phyloP scores from a whole-genome alignment of 2,113 vertebrate genomes.

The Ictidomys tridecemlineatus region DNA sequence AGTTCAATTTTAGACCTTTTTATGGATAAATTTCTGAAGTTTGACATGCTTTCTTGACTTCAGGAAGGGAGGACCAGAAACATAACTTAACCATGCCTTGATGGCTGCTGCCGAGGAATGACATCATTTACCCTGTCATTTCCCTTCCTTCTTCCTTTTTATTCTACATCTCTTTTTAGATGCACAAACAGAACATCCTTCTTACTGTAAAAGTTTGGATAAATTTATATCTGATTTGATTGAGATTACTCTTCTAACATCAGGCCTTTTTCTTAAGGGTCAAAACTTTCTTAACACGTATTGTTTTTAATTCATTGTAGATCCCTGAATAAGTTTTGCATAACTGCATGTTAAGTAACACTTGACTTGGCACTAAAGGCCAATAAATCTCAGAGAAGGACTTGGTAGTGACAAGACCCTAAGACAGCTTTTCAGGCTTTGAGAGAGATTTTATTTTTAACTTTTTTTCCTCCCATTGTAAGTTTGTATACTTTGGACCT shows the following conservation, averaged over 20 bases:
- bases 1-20: neutral
- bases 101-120: neutral
- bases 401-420: neutral
- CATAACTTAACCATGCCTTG: neutral
- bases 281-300: neutral
- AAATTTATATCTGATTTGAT: conserved; percentile 9
- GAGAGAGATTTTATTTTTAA: neutral
- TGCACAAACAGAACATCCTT: neutral
- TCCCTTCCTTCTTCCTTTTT: neutral
- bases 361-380: neutral
- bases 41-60: neutral
- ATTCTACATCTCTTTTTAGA: neutral
- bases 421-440: neutral
- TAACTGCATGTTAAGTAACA: neutral
- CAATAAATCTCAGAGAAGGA: neutral
- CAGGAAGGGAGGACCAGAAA: neutral
- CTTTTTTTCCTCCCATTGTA: neutral
- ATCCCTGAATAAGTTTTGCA: neutral
- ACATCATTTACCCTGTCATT: neutral
- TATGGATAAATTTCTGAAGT: conserved; percentile 11
- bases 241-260: neutral
- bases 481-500: neutral
- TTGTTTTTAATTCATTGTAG: conserved; percentile 18
- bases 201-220: neutral
- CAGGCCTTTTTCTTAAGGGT: neutral